Conservation (phyloP, 1,140 invertebrate genomes). For the Pseudachorutes palmiensis region DNA sequence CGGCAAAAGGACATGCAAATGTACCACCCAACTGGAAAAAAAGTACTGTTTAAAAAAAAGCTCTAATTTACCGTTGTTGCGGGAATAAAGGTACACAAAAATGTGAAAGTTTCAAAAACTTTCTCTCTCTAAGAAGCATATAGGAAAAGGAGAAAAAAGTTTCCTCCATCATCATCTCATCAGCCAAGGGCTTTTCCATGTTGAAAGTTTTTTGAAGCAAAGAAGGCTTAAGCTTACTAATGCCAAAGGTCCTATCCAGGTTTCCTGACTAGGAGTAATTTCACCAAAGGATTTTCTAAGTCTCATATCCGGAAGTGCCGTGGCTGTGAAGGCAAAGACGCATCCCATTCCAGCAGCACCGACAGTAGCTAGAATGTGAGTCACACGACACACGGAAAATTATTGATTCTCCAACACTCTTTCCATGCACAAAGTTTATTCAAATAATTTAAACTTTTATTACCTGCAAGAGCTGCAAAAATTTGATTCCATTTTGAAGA, state of each 20-base stretch:
- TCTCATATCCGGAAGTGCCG: constrained; percentile 32
- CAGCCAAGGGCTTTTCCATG: not conserved
- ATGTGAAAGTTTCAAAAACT: not conserved
- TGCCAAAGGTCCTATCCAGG: constrained; percentile 28
- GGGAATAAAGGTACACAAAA: not conserved
- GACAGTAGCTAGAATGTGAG: constrained; percentile 31
- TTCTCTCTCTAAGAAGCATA: not conserved
- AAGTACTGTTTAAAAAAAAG: too few relatives aligned
- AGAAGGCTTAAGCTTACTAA: constrained; percentile 5
- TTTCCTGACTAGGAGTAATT: constrained; percentile 22
- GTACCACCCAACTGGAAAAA: constrained; percentile 55
- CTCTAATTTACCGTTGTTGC: too few relatives aligned
- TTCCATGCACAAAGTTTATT: not conserved
- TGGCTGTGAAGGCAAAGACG: constrained; percentile 28
- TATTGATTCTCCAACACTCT: not conserved
- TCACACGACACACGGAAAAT: too few relatives aligned
- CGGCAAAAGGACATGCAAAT: constrained; percentile 61
- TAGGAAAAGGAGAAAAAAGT: not conserved
- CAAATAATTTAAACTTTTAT: constrained; percentile 1
- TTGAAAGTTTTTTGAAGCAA: constrained; percentile 1
- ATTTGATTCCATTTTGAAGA: constrained; percentile 20
- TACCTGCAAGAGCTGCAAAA: constrained; percentile 32
- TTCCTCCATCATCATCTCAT: not conserved
- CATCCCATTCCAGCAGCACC: constrained; percentile 28
- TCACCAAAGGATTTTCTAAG: constrained; percentile 16